A percentile compares a stretch with the other conserved stretches of the same genome.
These are phyloP conservation scores for Talpa occidentalis DNA, from an alignment of 2,113 vertebrate genomes.

Conservation along the genomic window DNA sequence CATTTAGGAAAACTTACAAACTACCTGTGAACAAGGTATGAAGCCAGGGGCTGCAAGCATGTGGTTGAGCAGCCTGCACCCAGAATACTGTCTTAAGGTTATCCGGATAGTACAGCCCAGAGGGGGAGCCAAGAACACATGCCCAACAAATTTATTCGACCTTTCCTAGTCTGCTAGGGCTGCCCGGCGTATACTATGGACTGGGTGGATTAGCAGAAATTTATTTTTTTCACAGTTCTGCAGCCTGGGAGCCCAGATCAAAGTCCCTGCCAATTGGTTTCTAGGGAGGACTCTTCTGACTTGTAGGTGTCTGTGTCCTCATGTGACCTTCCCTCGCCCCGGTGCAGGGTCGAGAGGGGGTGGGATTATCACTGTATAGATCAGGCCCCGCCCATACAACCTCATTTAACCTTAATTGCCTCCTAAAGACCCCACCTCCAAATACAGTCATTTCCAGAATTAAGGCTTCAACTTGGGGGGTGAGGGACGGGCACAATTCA, in stretches of 20 bases:
- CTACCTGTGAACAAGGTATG: background rate
- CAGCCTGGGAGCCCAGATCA: background rate
- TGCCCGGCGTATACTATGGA: background rate
- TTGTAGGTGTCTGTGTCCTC: background rate
- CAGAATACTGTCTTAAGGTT: background rate
- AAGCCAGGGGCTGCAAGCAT: background rate
- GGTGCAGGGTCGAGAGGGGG: background rate
- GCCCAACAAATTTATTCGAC: background rate
- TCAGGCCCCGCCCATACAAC: background rate
- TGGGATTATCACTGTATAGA: background rate
- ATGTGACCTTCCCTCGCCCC: background rate
- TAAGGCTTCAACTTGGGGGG: too few species aligned
- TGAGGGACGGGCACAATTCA: too few species aligned
- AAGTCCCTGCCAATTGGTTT: background rate
- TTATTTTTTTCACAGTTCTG: background rate
- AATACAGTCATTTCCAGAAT: too few species aligned
- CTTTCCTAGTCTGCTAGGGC: background rate
- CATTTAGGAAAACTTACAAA: background rate
- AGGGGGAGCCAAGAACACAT: background rate
- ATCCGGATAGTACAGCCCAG: background rate
- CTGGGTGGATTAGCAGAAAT: background rate
- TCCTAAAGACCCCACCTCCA: too few species aligned
- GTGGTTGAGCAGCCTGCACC: background rate
- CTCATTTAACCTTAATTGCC: too few species aligned
- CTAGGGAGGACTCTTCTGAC: background rate